phyloP scores from a whole-genome alignment of 2,888 invertebrate genomes.

The Catotricha subobsoleta region DNA sequence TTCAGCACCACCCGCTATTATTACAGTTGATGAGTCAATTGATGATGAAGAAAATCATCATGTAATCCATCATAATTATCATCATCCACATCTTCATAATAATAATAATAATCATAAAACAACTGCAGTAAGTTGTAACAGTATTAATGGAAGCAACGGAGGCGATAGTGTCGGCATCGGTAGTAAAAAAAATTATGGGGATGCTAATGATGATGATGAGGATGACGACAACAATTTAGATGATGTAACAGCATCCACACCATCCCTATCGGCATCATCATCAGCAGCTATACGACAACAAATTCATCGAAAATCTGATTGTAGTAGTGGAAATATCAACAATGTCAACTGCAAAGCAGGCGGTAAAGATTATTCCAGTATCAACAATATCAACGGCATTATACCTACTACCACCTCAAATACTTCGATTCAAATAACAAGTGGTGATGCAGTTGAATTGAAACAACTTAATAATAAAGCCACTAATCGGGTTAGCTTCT shows the following conservation, averaged over 20 bases:
- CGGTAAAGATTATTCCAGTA: too few relatives aligned
- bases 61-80: too few relatives aligned
- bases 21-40: too few relatives aligned
- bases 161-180: not conserved
- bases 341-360: constrained; percentile 13
- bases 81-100: too few relatives aligned
- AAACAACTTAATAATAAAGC: not conserved
- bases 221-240: not conserved
- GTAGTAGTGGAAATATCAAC: not conserved
- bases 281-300: not conserved
- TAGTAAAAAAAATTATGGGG: not conserved
- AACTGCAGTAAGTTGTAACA: not conserved
- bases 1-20: too few relatives aligned
- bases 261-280: not conserved
- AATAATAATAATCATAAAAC: too few relatives aligned
- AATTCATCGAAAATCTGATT: too few relatives aligned
- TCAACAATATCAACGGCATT: too few relatives aligned
- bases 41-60: too few relatives aligned
- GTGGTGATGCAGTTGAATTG: constrained; percentile 12
- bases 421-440: too few relatives aligned
- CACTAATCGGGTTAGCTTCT: not conserved
- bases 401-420: too few relatives aligned
- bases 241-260: not conserved
- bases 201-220: not conserved
- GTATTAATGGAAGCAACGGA: not conserved